Base-by-base conservation (phyloP, 1,140 invertebrate species). In the Copidosoma floridanum region DNA sequence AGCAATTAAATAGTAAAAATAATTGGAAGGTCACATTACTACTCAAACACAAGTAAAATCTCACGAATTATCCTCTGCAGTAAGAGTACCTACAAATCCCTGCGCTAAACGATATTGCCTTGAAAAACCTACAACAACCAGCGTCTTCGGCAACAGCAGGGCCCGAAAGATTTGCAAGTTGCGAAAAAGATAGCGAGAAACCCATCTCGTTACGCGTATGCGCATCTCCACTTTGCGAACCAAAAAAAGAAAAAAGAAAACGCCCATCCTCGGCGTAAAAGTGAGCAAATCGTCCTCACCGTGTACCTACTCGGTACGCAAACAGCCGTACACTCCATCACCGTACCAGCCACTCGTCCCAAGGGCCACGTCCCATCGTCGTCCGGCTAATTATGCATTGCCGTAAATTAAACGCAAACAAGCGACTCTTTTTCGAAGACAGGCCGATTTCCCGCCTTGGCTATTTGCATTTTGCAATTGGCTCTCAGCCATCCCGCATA, bases 371-470 rank as follows among this genome's bases (percentile, higher is more conserved):
- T 20, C 11, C 1, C 6, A n/a, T 21, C 41, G 38, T 52, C 52
- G 56, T 48, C 44, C 47, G 59, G 58, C 62, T 65, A 66, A 69
- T 68, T 66, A 68, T 68, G 62, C 66, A 63, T 52, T 57, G 62
- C 64, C 62, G 57, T 66, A 68, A 66, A 68, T 69, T 67, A 60
- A 65, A 65, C 32, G 54, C 63, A 68, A 69, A 68, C 52, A 64
- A 20, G 35, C 51, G 27, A 26, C 20, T n/a, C 40, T 23, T 21
- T 32, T 29, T 32, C 16, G 7, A 21, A 2, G 8, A 0, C 11
- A 8, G 12, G 20, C 32, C 14, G 14, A 50, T 35, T 18, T 47
- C 56, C 18, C 18, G 8, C 0, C n/a, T 32, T 56, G 2, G 18
- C 50, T 60, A 54, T 60, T 60, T 60, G 32, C 51, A 40, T 60